phyloP scores from a whole-genome alignment of 2,797 vertebrate genomes.

The Picus viridis region DNA sequence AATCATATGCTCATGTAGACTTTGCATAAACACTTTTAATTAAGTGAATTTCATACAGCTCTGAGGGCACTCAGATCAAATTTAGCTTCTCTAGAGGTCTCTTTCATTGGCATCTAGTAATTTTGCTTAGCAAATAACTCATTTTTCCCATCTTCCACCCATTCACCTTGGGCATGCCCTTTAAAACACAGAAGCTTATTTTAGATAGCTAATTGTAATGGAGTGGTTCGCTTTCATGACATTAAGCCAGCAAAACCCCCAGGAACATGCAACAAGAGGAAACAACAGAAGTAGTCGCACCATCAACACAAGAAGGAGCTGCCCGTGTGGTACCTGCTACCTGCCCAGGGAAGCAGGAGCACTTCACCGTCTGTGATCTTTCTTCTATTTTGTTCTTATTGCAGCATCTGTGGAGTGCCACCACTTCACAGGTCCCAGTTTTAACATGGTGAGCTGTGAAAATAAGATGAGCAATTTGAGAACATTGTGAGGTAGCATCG shows the following conservation, averaged over 20 bases:
- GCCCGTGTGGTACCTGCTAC: slow-evolving; percentile 97
- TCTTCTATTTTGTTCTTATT: slow-evolving; percentile 99
- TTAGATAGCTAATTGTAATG: not conserved
- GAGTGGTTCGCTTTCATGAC: not conserved
- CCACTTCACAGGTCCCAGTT: slow-evolving; percentile 96
- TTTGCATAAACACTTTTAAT: slow-evolving; percentile 18
- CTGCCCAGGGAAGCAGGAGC: slow-evolving; percentile 98
- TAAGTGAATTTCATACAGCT: not conserved
- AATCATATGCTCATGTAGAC: not conserved
- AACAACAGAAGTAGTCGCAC: slow-evolving; percentile 79
- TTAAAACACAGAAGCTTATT: not conserved
- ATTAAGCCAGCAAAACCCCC: not conserved
- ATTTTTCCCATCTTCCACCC: not conserved
- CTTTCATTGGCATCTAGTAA: not conserved
- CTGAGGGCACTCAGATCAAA: not conserved
- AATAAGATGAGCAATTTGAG: slow-evolving; percentile 47
- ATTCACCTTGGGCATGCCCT: not conserved
- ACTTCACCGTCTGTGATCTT: slow-evolving; percentile 97
- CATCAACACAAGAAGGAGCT: slow-evolving; percentile 95
- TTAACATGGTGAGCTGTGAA: slow-evolving; percentile 88
- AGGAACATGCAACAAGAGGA: not conserved
- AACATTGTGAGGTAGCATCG: not conserved
- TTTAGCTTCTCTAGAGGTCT: slow-evolving; percentile 6
- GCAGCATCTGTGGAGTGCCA: slow-evolving; percentile 97
- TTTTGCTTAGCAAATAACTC: slow-evolving; percentile 7